phyloP scores from a whole-genome alignment of 2,888 invertebrate genomes.

The Gnatocerus cornutus region DNA sequence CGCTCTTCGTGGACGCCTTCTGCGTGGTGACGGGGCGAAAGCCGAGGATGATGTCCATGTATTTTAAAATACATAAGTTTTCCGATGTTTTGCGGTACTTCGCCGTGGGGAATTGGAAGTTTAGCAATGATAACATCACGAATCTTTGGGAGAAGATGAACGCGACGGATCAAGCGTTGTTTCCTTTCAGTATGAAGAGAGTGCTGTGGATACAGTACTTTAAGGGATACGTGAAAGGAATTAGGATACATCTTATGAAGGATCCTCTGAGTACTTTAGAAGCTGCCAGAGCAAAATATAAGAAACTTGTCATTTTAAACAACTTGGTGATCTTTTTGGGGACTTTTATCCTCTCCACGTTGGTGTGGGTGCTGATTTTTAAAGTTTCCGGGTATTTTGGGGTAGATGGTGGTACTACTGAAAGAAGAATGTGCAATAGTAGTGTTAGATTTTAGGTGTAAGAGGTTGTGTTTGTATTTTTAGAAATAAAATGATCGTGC shows the following conservation, averaged over 20 bases:
- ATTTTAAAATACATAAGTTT: slow-evolving; percentile 86
- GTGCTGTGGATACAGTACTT: slow-evolving; percentile 84
- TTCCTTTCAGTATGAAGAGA: slow-evolving; percentile 81
- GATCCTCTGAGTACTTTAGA: slow-evolving; percentile 80
- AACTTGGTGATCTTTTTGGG: not conserved
- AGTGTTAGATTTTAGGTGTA: too few species aligned
- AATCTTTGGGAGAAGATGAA: slow-evolving; percentile 75
- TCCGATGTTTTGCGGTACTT: slow-evolving; percentile 84
- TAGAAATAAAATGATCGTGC: too few species aligned
- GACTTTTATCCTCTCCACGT: not conserved
- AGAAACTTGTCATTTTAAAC: too few species aligned
- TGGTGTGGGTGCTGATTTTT: not conserved
- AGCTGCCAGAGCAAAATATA: slow-evolving; percentile 47
- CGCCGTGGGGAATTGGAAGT: slow-evolving; percentile 81
- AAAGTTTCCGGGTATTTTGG: not conserved
- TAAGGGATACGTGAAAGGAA: slow-evolving; percentile 80
- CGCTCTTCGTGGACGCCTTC: slow-evolving; percentile 74
- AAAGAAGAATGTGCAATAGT: not conserved
- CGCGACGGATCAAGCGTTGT: slow-evolving; percentile 74
- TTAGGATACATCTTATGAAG: slow-evolving; percentile 84
- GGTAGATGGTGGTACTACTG: not conserved
- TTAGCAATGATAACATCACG: slow-evolving; percentile 78
- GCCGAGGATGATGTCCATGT: slow-evolving; percentile 81
- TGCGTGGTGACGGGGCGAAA: slow-evolving; percentile 69
- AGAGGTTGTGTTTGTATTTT: too few species aligned